phyloP scores from a whole-genome alignment of 2,113 vertebrate species.

The Callipepla californica region DNA sequence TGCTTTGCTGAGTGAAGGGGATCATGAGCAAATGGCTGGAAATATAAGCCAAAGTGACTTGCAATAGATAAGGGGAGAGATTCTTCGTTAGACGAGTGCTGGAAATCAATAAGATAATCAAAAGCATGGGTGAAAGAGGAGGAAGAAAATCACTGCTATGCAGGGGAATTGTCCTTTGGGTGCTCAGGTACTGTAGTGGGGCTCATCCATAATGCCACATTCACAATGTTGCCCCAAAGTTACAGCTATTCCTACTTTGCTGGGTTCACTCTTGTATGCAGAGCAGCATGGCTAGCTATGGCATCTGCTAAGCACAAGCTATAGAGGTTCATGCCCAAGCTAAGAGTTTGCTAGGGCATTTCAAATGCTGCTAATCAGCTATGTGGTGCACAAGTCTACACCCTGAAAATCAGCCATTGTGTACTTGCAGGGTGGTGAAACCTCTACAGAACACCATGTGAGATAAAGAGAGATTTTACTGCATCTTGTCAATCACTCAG shows the following conservation, averaged over 20 bases:
- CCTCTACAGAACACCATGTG: neutral
- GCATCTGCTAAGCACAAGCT: neutral
- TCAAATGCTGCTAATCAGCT: neutral
- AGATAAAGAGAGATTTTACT: neutral
- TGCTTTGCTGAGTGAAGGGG: neutral
- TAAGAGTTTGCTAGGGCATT: neutral
- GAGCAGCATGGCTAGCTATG: too few species aligned
- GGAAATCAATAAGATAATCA: neutral
- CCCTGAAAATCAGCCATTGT: neutral
- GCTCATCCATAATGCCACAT: neutral
- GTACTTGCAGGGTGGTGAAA: neutral
- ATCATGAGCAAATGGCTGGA: neutral
- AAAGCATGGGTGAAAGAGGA: rapidly evolving
- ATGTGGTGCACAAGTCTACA: neutral
- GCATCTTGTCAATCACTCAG: neutral
- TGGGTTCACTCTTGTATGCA: rapidly evolving
- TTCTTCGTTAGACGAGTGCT: neutral
- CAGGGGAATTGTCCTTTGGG: neutral
- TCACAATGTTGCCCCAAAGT: neutral
- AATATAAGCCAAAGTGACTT: neutral
- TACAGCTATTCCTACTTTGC: neutral
- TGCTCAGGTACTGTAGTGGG: neutral
- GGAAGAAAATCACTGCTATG: neutral
- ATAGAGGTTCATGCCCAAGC: neutral
- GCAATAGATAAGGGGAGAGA: neutral